phyloP scores from a whole-genome alignment of 2,113 vertebrate genomes.

The Odobenus rosmarus region DNA sequence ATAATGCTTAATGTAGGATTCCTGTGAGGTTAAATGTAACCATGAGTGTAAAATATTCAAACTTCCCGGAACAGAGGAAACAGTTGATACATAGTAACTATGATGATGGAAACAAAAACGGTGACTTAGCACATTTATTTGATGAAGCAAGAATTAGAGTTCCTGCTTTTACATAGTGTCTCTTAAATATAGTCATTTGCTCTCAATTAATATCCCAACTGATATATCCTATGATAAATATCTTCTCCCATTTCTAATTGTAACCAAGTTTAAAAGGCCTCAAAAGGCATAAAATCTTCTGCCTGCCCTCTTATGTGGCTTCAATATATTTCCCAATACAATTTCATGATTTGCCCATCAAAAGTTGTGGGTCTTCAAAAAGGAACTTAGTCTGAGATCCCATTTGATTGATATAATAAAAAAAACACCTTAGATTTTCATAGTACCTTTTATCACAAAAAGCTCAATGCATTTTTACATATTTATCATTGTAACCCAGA shows the following conservation, averaged over 20 bases:
- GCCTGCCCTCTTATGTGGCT: conserved; percentile 48
- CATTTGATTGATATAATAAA: conserved; percentile 72
- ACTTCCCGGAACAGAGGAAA: conserved; percentile 17
- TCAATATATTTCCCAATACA: conserved; percentile 70
- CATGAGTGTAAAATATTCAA: conserved; percentile 14
- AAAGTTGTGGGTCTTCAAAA: conserved; percentile 70
- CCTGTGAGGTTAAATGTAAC: conserved; percentile 26
- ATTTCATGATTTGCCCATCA: conserved; percentile 74
- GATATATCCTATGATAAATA: conserved; percentile 38
- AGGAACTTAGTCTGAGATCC: conserved; percentile 67
- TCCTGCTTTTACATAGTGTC: not conserved
- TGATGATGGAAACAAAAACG: not conserved
- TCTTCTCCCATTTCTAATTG: conserved; percentile 67
- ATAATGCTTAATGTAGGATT: conserved; percentile 14
- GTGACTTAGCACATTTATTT: conserved; percentile 39
- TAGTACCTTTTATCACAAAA: conserved; percentile 74
- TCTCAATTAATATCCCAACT: conserved; percentile 29
- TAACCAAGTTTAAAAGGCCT: conserved; percentile 63
- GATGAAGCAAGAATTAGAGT: conserved; percentile 44
- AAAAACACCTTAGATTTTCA: conserved; percentile 77
- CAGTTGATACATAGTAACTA: not conserved
- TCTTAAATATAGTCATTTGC: conserved; percentile 63
- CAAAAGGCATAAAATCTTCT: conserved; percentile 58
- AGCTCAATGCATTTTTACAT: conserved; percentile 70
- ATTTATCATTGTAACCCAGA: conserved; percentile 69